phyloP scores from a whole-genome alignment of 1,140 invertebrate genomes.

The Physella acuta region DNA sequence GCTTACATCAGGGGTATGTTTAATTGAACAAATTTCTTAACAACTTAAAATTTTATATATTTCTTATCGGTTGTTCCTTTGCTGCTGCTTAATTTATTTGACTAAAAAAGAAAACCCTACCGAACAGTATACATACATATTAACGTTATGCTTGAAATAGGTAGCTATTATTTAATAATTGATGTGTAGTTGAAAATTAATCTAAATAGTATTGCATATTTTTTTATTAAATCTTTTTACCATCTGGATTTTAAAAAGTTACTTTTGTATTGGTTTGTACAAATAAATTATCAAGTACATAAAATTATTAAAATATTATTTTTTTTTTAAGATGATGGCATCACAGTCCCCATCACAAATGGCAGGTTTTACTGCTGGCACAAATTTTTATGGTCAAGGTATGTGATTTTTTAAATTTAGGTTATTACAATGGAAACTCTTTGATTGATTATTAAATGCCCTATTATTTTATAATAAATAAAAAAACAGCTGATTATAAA shows the following conservation, averaged over 20 bases:
- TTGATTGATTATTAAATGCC: not conserved
- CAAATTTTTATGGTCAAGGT: constrained; percentile 43
- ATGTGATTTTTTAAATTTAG: constrained; percentile 5
- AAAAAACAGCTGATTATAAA: not conserved
- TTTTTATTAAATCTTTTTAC: not conserved
- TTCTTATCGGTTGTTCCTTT: not conserved
- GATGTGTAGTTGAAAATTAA: not conserved
- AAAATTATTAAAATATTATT: not conserved
- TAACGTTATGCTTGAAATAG: not conserved
- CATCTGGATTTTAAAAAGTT: not conserved
- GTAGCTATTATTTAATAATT: not conserved
- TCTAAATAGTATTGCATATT: not conserved
- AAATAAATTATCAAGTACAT: not conserved
- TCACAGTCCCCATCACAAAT: constrained; percentile 51
- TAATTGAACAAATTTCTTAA: not conserved
- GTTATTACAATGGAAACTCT: not conserved
- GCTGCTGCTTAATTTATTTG: not conserved
- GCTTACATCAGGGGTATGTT: constrained; percentile 23
- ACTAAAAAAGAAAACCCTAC: not conserved
- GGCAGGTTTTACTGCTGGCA: constrained; percentile 33
- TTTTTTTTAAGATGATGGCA: constrained; percentile 41
- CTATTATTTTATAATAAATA: constrained; percentile 5
- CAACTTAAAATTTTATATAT: not conserved
- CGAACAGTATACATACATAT: not conserved
- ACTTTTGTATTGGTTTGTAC: not conserved